Conservation (phyloP, 2,888 invertebrate genomes). For the Athalia cordata region DNA sequence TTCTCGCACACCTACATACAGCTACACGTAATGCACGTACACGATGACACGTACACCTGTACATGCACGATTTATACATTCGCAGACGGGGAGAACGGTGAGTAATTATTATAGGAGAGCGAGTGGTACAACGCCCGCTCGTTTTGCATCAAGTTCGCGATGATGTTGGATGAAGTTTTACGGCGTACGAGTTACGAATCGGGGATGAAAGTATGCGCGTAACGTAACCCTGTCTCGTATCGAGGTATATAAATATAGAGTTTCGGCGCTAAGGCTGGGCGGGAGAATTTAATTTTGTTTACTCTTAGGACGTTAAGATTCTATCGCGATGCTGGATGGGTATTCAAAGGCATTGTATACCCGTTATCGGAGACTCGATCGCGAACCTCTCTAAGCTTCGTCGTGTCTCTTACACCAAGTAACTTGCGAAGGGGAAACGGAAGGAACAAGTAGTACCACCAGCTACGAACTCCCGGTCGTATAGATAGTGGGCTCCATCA, state of each 20-base stretch:
- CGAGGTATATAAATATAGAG: no score
- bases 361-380: conserved; percentile 67
- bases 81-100: no score
- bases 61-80: no score
- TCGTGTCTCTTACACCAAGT: conserved; percentile 50
- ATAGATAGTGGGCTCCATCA: conserved; percentile 47
- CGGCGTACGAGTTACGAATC: no score
- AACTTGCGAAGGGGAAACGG: conserved; percentile 2
- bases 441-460: conserved; percentile 38
- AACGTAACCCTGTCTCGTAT: no score
- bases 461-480: conserved; percentile 34
- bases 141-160: no score
- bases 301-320: conserved; percentile 68
- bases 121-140: no score
- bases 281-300: conserved; percentile 69
- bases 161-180: no score
- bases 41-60: neutral
- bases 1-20: neutral
- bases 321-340: conserved; percentile 67
- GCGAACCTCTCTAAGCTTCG: conserved; percentile 60
- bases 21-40: neutral
- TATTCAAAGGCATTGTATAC: conserved; percentile 68
- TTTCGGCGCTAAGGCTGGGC: neutral
- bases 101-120: no score
- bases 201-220: no score